Evolutionary conservation across 2,888 invertebrate species (phyloP).

Genomic region (Bombylius discolor): DNA sequence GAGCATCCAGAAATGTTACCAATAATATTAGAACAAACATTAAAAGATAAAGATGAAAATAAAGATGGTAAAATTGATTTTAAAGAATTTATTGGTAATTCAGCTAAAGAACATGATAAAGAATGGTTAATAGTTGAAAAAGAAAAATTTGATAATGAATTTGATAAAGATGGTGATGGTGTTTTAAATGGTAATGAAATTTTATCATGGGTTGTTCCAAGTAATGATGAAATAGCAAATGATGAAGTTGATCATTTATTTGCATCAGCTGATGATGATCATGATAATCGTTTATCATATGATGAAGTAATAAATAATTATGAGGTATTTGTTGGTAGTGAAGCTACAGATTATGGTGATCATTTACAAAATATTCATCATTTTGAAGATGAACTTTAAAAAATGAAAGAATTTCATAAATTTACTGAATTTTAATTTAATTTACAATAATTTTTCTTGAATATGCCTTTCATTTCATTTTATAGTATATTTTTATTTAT

Average conservation of each 20-base stretch:
- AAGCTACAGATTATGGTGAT: conserved; percentile 79
- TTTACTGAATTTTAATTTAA: too few relatives aligned
- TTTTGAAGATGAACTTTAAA: conserved; percentile 68
- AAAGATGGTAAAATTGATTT: conserved; percentile 74
- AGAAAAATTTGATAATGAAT: conserved; percentile 73
- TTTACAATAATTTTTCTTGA: too few relatives aligned
- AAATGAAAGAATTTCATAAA: not conserved
- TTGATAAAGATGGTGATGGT: conserved; percentile 76
- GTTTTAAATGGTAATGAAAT: conserved; percentile 66
- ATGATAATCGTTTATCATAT: conserved; percentile 64
- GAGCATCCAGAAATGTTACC: conserved; percentile 81
- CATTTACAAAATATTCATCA: conserved; percentile 71
- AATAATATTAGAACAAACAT: conserved; percentile 62
- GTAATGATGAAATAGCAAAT: conserved; percentile 74
- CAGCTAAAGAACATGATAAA: conserved; percentile 53
- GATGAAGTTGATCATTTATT: conserved; percentile 88
- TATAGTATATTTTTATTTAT: too few relatives aligned
- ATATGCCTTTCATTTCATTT: too few relatives aligned
- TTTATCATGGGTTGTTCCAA: conserved; percentile 78
- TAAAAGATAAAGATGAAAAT: conserved; percentile 76
- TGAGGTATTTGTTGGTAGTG: conserved; percentile 83
- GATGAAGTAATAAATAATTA: conserved; percentile 73
- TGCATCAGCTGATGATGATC: conserved; percentile 71
- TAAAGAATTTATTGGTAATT: conserved; percentile 37
- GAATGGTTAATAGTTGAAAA: conserved; percentile 60